Conservation (phyloP, 2,113 vertebrate species). For the Burhinus oedicnemus region DNA sequence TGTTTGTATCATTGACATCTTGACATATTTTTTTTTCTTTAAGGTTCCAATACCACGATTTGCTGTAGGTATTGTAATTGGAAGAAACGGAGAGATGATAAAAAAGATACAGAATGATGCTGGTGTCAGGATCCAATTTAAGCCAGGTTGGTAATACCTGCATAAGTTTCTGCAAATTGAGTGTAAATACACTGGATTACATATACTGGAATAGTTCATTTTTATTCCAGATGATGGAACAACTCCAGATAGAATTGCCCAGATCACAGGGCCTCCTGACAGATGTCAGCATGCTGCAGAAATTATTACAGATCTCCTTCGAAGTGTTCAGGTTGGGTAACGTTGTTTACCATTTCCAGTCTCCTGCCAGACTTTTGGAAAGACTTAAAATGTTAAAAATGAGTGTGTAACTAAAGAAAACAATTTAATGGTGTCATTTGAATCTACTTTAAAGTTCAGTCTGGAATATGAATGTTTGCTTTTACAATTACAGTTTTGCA, state of each 20-base stretch:
- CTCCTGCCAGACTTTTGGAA: not conserved
- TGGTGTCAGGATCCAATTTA: constrained; percentile 97
- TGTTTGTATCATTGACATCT: not conserved
- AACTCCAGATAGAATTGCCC: constrained; percentile 97
- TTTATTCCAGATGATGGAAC: constrained; percentile 90
- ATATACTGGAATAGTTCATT: constrained; percentile 9
- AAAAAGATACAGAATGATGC: constrained; percentile 99
- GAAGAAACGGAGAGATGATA: constrained; percentile 98
- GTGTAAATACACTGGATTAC: not conserved
- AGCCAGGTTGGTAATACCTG: constrained; percentile 83
- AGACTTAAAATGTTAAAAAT: not conserved
- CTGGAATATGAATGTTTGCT: not conserved
- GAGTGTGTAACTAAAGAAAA: not conserved
- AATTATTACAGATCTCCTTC: constrained; percentile 95
- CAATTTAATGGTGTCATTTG: not conserved
- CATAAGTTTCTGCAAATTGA: not conserved
- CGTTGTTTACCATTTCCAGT: not conserved
- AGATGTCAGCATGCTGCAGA: constrained; percentile 95
- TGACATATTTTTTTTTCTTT: not conserved
- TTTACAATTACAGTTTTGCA: not conserved
- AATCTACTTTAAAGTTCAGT: not conserved
- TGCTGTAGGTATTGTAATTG: constrained; percentile 98
- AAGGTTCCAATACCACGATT: constrained; percentile 97
- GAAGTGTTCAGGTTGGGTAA: constrained; percentile 88
- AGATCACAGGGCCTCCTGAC: constrained; percentile 96